Conservation (phyloP, 2,888 invertebrate genomes). For the Drosophila planitibia region DNA sequence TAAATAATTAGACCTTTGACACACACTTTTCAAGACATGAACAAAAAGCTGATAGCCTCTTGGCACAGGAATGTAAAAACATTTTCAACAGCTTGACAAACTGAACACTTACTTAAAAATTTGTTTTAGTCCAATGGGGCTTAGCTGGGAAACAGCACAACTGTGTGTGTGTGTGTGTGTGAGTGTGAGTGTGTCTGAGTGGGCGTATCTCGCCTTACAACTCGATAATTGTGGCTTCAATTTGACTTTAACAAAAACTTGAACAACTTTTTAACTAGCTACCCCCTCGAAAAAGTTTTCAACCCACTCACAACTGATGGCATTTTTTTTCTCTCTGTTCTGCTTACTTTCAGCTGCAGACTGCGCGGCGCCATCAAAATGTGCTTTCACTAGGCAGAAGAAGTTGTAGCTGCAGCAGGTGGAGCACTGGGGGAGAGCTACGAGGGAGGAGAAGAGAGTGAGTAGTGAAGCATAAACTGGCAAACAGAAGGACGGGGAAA, state of each 20-base stretch:
- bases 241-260: slow-evolving; percentile 78
- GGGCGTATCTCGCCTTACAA: slow-evolving; percentile 69
- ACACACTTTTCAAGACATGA: slow-evolving; percentile 17
- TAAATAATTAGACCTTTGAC: slow-evolving; percentile 17
- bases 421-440: slow-evolving; percentile 14
- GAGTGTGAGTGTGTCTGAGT: background rate
- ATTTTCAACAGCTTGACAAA: slow-evolving; percentile 65
- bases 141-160: slow-evolving; percentile 53
- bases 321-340: slow-evolving; percentile 25
- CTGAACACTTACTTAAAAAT: slow-evolving; percentile 44
- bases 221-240: slow-evolving; percentile 80
- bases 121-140: slow-evolving; percentile 53
- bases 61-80: slow-evolving; percentile 18
- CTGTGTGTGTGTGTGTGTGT: slow-evolving; percentile 34
- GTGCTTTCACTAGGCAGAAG: slow-evolving; percentile 51
- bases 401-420: slow-evolving; percentile 31
- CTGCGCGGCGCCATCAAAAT: slow-evolving; percentile 53
- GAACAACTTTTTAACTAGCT: slow-evolving; percentile 76
- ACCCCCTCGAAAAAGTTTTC: slow-evolving; percentile 56
- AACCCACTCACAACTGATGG: slow-evolving; percentile 60
- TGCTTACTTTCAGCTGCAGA: slow-evolving; percentile 48
- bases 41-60: slow-evolving; percentile 15
- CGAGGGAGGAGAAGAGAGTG: background rate
- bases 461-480: slow-evolving; percentile 42
- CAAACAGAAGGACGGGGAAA: slow-evolving; percentile 32